Conservation (phyloP, 1,140 invertebrate genomes). For the Drosophila azteca region DNA sequence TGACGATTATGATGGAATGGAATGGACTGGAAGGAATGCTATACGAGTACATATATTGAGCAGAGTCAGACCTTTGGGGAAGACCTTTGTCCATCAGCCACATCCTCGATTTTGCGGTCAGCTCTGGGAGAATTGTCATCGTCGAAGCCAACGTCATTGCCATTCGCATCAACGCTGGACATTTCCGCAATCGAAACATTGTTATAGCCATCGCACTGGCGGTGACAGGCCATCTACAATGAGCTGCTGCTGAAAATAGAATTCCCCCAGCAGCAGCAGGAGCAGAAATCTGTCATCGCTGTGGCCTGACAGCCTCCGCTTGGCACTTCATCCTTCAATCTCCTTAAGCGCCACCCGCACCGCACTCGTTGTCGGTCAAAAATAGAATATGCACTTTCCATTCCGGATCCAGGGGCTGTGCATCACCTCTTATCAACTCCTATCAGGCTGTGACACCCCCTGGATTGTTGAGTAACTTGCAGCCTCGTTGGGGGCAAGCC, state of each 20-base stretch:
- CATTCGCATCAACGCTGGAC: constrained; percentile 51
- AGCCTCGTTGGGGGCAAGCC: constrained; percentile 14
- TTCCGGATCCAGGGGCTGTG: neutral
- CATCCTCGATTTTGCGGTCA: constrained; percentile 67
- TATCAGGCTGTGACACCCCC: constrained; percentile 16
- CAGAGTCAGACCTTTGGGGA: constrained; percentile 23
- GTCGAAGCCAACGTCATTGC: constrained; percentile 35
- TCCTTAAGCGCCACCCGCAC: neutral
- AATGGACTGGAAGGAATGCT: neutral
- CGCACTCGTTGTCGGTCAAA: constrained; percentile 3
- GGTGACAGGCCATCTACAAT: constrained; percentile 50
- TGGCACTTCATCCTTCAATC: constrained; percentile 27
- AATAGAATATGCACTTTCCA: constrained; percentile 45
- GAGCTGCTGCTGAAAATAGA: constrained; percentile 36
- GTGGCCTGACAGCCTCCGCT: neutral
- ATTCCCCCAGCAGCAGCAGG: constrained; percentile 7
- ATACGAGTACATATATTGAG: neutral
- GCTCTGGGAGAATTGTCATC: constrained; percentile 14
- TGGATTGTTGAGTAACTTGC: constrained; percentile 1
- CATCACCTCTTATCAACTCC: neutral
- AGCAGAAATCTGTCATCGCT: neutral
- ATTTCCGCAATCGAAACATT: constrained; percentile 63
- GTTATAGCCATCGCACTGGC: constrained; percentile 27
- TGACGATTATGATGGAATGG: constrained; percentile 3
- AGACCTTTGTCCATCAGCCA: constrained; percentile 37